Conservation (phyloP, 2,797 vertebrate genomes). For the Nyctalus aviator region DNA sequence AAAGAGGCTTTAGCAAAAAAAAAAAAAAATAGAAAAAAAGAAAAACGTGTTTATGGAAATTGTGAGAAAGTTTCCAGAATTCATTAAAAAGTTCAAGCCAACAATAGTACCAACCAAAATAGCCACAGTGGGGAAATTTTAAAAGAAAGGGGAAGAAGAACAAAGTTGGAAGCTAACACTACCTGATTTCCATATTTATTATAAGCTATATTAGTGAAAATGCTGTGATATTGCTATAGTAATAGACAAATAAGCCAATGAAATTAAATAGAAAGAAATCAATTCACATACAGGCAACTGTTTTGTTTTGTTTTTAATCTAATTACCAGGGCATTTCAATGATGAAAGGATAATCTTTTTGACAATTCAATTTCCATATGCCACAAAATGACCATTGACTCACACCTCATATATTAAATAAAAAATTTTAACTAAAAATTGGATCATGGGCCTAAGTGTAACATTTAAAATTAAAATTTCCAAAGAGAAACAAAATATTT, state of each 20-base stretch:
- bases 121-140: background rate
- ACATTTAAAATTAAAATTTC: slow-evolving; percentile 31
- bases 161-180: background rate
- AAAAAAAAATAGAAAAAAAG: background rate
- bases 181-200: background rate
- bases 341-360: background rate
- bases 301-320: background rate
- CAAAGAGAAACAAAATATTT: background rate
- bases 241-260: background rate
- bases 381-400: background rate
- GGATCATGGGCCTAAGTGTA: background rate
- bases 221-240: background rate
- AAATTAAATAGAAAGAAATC: background rate
- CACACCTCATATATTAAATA: background rate
- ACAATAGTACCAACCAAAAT: background rate
- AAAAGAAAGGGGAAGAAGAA: slow-evolving; percentile 17
- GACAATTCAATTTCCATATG: background rate
- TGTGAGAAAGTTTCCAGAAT: slow-evolving; percentile 26
- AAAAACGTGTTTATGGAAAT: slow-evolving; percentile 9
- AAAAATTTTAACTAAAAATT: background rate
- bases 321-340: background rate
- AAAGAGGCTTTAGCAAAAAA: background rate
- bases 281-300: background rate
- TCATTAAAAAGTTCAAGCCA: slow-evolving; percentile 14
- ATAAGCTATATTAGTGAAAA: background rate